Base-by-base conservation (phyloP, 2,888 invertebrate genomes). In the Cremastobaeus sp. region DNA sequence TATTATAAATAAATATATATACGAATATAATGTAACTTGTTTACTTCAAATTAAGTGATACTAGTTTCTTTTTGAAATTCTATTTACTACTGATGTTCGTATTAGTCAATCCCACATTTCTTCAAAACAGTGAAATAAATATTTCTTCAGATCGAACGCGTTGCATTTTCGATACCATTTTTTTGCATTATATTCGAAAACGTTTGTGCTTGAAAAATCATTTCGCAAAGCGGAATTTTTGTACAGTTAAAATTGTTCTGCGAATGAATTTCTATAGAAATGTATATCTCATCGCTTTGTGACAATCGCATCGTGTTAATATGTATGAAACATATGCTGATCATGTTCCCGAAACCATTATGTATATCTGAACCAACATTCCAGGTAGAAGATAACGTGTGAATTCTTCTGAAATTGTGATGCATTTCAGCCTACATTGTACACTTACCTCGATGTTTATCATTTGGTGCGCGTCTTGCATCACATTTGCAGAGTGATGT, bases 1-100 rank as follows among this genome's bases (percentile, higher is more conserved):
- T 68, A 73, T 60, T 34, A 34, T 35, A 35, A 35, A 55, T 39
- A 62, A 17, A 65, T 55, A 66, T 81, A 82, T 81, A 82, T 68
- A 20, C 5, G 41, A 2, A 35, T 79, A 5, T 14, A 79, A 77
- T 77, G 78, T 74, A 79, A 79, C 77, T 81, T 80, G 76, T 76
- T 78, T 81, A 81, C 76, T 72, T 73, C 79, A 77, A 82, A 71
- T 74, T 79, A 76, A 70, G 71, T 34, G 43, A 65, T 20, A 57
- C 45, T 65, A 64, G 57, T 64, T 73, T 72, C 14, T 57, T 54
- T 21, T 52, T 37, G 17, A 41, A 43, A 60, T 35, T 69, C 15
- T 50, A 69, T 69, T 60, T 14, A 37, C 25, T 20, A 43, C 6
- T 30, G 34, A 34, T 20, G 18, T 39, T 25, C 21, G 21, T 14